Evolutionary conservation across 2,888 invertebrate genomes (phyloP).

Genomic region (Limnephilus auricula): DNA sequence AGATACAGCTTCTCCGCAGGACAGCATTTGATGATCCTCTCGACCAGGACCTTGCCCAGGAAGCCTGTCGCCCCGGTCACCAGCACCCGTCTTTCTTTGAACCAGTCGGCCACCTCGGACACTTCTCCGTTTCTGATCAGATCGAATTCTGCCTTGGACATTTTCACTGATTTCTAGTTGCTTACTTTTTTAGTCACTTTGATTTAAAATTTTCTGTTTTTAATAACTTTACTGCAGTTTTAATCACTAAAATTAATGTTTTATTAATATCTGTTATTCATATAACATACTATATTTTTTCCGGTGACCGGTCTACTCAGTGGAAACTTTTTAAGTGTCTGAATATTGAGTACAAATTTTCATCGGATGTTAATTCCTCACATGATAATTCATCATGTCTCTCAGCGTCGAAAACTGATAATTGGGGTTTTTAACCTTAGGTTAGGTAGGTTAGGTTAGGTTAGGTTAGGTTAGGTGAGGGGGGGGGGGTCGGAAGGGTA

Average conservation of each 20-base stretch:
- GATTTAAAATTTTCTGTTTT: background rate
- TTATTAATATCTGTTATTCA: background rate
- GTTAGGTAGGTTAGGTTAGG: too few species aligned
- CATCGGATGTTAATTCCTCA: too few species aligned
- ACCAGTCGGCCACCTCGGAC: conserved; percentile 68
- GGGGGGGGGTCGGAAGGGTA: too few species aligned
- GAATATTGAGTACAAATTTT: too few species aligned
- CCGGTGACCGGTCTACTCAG: too few species aligned
- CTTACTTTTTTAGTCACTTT: background rate
- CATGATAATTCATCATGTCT: too few species aligned
- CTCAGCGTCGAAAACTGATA: too few species aligned
- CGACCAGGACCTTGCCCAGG: conserved; percentile 89
- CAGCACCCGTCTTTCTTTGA: conserved; percentile 80
- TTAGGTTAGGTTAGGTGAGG: too few species aligned
- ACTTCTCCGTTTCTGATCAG: conserved; percentile 41
- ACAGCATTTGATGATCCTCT: conserved; percentile 86
- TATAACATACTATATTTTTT: background rate
- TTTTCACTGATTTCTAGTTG: background rate
- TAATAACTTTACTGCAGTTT: background rate
- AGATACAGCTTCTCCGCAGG: conserved; percentile 84
- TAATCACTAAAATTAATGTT: background rate
- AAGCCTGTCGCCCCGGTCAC: conserved; percentile 92
- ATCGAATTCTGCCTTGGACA: conserved; percentile 35
- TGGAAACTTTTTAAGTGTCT: too few species aligned
- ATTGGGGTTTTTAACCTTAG: too few species aligned